These are phyloP conservation scores for Eueremaeus valkanovi DNA, from an alignment of 2,888 invertebrate species.

Conservation along the genomic window DNA sequence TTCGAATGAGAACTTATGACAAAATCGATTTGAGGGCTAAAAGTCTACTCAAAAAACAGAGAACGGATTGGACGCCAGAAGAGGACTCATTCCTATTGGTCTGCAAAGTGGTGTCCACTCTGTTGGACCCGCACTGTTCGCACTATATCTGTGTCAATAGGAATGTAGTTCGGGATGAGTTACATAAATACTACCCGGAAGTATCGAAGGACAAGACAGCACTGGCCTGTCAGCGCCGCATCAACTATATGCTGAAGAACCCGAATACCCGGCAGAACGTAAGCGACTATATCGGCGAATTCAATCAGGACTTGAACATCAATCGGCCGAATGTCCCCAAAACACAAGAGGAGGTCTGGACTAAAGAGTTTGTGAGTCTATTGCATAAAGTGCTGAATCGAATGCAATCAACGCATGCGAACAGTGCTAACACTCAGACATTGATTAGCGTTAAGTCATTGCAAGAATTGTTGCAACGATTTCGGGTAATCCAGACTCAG, in stretches of 20 bases:
- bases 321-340: constrained; percentile 42
- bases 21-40: constrained; percentile 63
- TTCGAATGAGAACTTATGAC: constrained; percentile 53
- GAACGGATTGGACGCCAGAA: constrained; percentile 61
- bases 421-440: background rate
- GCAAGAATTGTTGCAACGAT: constrained; percentile 13
- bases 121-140: constrained; percentile 55
- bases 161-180: constrained; percentile 50
- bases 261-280: constrained; percentile 61
- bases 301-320: constrained; percentile 57
- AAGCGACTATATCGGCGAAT: constrained; percentile 61
- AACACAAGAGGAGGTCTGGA: constrained; percentile 45
- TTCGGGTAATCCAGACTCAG: background rate
- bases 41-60: constrained; percentile 57
- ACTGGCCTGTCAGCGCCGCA: constrained; percentile 63
- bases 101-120: constrained; percentile 62
- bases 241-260: constrained; percentile 62
- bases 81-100: constrained; percentile 68
- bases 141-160: constrained; percentile 52
- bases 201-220: constrained; percentile 64
- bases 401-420: constrained; percentile 12
- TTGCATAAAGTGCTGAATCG: constrained; percentile 43
- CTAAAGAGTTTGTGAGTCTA: constrained; percentile 43
- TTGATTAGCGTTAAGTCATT: background rate
- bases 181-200: constrained; percentile 49